phyloP scores from a whole-genome alignment of 2,797 vertebrate genomes.

The Protonibea diacanthus region DNA sequence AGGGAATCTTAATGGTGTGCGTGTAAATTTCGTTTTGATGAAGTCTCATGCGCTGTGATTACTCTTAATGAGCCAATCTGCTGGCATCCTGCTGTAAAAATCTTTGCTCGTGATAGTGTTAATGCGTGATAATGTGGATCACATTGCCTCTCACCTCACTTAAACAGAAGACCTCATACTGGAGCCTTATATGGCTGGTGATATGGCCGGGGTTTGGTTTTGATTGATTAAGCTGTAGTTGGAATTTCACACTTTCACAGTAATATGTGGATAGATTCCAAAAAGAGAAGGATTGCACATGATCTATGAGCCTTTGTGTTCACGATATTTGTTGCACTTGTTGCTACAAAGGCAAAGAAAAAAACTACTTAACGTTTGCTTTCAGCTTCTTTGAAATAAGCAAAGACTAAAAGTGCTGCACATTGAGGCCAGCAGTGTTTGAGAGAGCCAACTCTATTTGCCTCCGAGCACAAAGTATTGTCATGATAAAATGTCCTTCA shows the following conservation, averaged over 20 bases:
- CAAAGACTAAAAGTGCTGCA: not conserved
- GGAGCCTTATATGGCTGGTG: slow-evolving; percentile 1
- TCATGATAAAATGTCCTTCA: slow-evolving; percentile 61
- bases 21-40: slow-evolving; percentile 62
- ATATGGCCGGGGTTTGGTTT: not conserved
- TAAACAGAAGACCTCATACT: slow-evolving; percentile 5
- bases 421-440: slow-evolving; percentile 26
- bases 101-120: slow-evolving; percentile 39
- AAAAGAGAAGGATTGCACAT: not conserved
- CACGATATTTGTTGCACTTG: not conserved
- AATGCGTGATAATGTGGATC: slow-evolving; percentile 51
- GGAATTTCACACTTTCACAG: not conserved
- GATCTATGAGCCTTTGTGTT: not conserved
- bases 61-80: slow-evolving; percentile 69
- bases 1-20: slow-evolving; percentile 40
- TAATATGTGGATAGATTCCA: not conserved
- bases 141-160: slow-evolving; percentile 35
- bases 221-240: slow-evolving; percentile 26
- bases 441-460: slow-evolving; percentile 26
- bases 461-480: slow-evolving; percentile 45
- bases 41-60: slow-evolving; percentile 64
- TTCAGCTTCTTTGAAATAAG: slow-evolving; percentile 13
- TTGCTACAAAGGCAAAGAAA: not conserved
- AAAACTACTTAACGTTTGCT: not conserved
- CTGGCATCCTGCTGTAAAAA: slow-evolving; percentile 46